Evolutionary conservation across 1,140 invertebrate species (phyloP), one percentile per base, ranked within the genome.

Genomic region (Caenorhabditis latens): DNA sequence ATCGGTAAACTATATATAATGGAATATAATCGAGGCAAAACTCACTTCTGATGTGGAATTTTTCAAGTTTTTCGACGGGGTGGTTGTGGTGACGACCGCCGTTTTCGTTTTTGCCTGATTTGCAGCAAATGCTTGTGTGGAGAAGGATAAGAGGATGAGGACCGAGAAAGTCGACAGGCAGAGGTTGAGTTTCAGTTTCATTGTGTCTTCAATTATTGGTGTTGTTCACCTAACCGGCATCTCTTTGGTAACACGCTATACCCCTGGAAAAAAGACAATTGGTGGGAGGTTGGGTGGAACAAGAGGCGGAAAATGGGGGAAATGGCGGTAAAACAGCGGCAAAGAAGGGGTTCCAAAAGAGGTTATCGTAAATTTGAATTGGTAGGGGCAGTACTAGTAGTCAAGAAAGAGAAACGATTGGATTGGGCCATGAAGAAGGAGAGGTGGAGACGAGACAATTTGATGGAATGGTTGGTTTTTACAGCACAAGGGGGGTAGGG

Each of bases 321-420:
- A 79, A 50, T 32, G 71, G 71, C 71, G 71, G 71, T 79, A 50
- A 50, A 79, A 63, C 61, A 63, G 61, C 21, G 46, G 71, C 46
- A 79, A 50, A 50, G 16, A 71, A 42, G 53, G 46, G 71, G 71
- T 79, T 79, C 71, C 46, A 79, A 79, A 79, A 79, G 71, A 79
- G 43, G 71, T 79, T 79, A 79, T 79, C 71, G 71, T 79, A 79
- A 79, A 79, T 79, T 79, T 79, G 71, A 50, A 79, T 79, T 79
- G 71, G 71, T 79, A 19, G 63, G 32, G 43, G 71, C 40, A 50
- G 40, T 43, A 24, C n/a, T 79, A 40, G 67, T n/a, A 8, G 67
- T 46, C 11, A 48, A 75, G n/a, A 14, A n/a, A 32, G 71, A 19
- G 19, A 50, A 71, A 71, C 43, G 65, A 42, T 42, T 21, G 61